phyloP scores from a whole-genome alignment of 1,140 invertebrate species.

The Cydia strobilella region DNA sequence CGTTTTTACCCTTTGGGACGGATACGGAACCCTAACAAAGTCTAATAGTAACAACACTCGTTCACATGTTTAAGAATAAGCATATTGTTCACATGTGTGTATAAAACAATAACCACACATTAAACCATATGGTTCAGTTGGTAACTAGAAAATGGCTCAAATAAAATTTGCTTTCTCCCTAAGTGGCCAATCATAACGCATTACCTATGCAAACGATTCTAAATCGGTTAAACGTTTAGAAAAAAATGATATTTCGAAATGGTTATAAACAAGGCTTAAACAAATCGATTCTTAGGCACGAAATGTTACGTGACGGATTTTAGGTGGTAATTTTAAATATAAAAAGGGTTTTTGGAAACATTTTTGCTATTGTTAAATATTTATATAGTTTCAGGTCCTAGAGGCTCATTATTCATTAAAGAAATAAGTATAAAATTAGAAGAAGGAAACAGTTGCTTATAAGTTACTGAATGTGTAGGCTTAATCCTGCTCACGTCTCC shows the following conservation, averaged over 20 bases:
- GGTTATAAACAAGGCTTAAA: not conserved
- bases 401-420: no score
- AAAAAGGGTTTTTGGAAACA: no score
- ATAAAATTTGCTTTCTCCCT: slow-evolving; percentile 4
- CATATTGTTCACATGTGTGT: not conserved
- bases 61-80: not conserved
- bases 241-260: not conserved
- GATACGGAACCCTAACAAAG: no score
- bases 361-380: no score
- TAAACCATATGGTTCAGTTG: slow-evolving; percentile 22
- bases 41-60: no score
- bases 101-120: not conserved
- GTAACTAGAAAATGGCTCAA: slow-evolving; percentile 11
- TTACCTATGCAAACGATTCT: slow-evolving; percentile 15
- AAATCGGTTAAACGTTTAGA: slow-evolving; percentile 9
- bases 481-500: no score
- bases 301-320: not conserved
- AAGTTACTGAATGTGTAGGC: no score
- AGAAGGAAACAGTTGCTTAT: no score
- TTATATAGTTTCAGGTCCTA: no score
- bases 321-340: not conserved
- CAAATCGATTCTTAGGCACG: not conserved
- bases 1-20: no score
- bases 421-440: no score
- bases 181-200: slow-evolving; percentile 19